Evolutionary conservation across 2,797 vertebrate genomes (phyloP).

Genomic region (Enteromius anoplus): DNA sequence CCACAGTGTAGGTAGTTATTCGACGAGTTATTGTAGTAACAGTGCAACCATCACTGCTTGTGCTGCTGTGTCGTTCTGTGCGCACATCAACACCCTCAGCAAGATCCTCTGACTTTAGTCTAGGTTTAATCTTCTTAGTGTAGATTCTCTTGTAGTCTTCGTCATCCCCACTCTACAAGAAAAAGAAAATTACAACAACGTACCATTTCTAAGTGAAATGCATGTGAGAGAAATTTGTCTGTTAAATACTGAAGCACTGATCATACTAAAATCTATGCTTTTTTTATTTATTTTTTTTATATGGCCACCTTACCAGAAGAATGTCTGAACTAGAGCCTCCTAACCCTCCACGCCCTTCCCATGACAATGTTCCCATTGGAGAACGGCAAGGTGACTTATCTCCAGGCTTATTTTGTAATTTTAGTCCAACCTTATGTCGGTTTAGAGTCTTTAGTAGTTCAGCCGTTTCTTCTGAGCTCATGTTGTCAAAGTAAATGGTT

Average conservation of each 20-base stretch:
- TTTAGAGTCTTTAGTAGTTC: conserved; percentile 88
- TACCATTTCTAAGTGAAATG: not conserved
- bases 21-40: conserved; percentile 90
- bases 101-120: conserved; percentile 88
- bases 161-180: conserved; percentile 89
- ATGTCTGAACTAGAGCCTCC: conserved; percentile 84
- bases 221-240: not conserved
- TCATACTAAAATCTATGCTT: no score
- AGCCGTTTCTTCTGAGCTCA: conserved; percentile 88
- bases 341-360: conserved; percentile 75
- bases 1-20: conserved; percentile 94
- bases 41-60: conserved; percentile 83
- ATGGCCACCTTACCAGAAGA: conserved; percentile 81
- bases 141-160: conserved; percentile 94
- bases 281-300: no score
- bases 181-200: conserved; percentile 13
- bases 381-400: conserved; percentile 87
- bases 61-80: conserved; percentile 89
- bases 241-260: not conserved
- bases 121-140: conserved; percentile 93
- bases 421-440: conserved; percentile 90
- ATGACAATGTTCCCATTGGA: conserved; percentile 79
- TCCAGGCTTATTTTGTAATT: conserved; percentile 88
- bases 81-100: conserved; percentile 81
- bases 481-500: conserved; percentile 94